These are phyloP conservation scores for Seriola rivoliana DNA, from an alignment of 2,113 vertebrate genomes.

Conservation along the genomic window DNA sequence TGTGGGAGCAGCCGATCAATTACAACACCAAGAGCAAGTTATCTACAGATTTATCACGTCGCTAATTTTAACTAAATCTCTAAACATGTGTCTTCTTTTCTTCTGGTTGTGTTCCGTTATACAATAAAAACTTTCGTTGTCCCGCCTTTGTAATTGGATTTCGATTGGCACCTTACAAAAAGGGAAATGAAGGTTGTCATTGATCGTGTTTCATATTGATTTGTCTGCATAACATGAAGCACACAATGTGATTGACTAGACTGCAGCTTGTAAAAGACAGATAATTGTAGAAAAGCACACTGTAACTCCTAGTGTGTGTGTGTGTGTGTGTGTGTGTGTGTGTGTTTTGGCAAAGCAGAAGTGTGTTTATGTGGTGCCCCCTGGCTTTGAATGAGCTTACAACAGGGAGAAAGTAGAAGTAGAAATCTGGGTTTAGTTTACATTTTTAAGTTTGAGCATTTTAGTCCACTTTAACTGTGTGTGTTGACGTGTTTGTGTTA, in stretches of 20 bases:
- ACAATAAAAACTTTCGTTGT: constrained; percentile 33
- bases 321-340: background rate
- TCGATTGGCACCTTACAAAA: constrained; percentile 77
- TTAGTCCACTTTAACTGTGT: background rate
- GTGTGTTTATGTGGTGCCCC: constrained; percentile 60
- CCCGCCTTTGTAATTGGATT: constrained; percentile 79
- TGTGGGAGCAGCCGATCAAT: background rate
- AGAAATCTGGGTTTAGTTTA: background rate
- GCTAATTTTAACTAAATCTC: background rate
- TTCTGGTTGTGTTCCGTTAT: background rate
- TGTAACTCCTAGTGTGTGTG: background rate
- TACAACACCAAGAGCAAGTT: background rate
- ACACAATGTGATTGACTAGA: constrained; percentile 60
- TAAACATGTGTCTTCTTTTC: background rate
- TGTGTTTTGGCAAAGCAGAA: background rate
- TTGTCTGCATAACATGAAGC: constrained; percentile 76
- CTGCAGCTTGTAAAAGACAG: constrained; percentile 52
- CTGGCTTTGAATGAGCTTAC: constrained; percentile 36
- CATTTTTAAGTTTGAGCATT: background rate
- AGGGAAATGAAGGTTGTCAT: constrained; percentile 78
- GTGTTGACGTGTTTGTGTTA: background rate
- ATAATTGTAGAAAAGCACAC: constrained; percentile 31
- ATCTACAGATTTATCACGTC: background rate
- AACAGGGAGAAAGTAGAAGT: background rate
- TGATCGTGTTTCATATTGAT: constrained; percentile 79